Base-by-base conservation (phyloP, 2,888 invertebrate genomes). In the Mythimna albipuncta region DNA sequence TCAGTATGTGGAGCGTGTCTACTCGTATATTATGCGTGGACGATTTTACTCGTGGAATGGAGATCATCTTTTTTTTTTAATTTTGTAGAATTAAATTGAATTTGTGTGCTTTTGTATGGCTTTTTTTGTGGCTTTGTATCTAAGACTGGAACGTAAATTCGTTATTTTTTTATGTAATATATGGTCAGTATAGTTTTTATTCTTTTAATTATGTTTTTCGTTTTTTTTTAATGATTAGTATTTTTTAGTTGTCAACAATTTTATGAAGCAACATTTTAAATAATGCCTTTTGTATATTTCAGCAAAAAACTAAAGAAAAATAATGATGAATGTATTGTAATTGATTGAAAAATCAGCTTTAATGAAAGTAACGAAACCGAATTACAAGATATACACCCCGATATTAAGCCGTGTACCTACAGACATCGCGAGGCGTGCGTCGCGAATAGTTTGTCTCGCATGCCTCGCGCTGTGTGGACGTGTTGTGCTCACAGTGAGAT, bases 241-340 rank as follows among this genome's bases (percentile, higher is more conserved):
- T 26, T 26, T 26, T n/a, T n/a, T n/a, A n/a, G n/a, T n/a, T n/a
- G n/a, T n/a, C n/a, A n/a, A n/a, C n/a, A 26, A 26, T 26, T 26
- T 26, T 26, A 21, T 32, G 32, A 32, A n/a, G 10, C 32, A 16
- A 35, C 6, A 6, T 16, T n/a, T 4, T 35, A 21, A 35, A 3
- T 59, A 47, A 59, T 66, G 26, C 21, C 4, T 67, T 35, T 67
- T 62, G n/a, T 67, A 62, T 0, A 62, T 67, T 67, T 67, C 67
- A 67, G 67, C 63, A 67, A 63, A 62, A 67, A 35, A 62, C 11
- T 50, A 38, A 38, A 50, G 35, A 63, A 38, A 63, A 2, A 21
- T 19, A 50, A 47, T 3, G 21, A 67, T 19, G 1, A 19, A 21
- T 67, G 44, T 50, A 21, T 9, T 3, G 0, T 62, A 21, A 5